Evolutionary conservation across 2,888 invertebrate genomes (phyloP).

Genomic region (Bimastos eiseni): DNA sequence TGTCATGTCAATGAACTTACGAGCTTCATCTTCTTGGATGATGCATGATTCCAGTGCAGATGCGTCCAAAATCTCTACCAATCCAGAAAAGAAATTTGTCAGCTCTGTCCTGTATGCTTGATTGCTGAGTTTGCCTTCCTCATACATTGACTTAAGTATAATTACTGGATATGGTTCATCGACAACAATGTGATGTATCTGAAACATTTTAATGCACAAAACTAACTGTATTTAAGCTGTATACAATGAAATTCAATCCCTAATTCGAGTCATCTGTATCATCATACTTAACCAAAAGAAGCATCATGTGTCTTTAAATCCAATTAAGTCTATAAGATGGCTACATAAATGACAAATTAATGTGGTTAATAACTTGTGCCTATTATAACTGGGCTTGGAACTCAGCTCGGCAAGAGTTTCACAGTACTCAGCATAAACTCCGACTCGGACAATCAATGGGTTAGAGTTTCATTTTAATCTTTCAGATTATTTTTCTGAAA

Average conservation of each 20-base stretch:
- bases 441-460: too few species aligned
- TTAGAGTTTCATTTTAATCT: too few species aligned
- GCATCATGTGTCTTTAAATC: neutral
- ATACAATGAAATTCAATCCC: neutral
- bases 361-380: neutral
- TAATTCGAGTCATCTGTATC: neutral
- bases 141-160: neutral
- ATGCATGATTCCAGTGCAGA: neutral
- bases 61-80: neutral
- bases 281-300: neutral
- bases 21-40: neutral
- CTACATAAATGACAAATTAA: neutral
- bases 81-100: neutral
- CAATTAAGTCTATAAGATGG: neutral
- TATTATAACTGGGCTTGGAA: neutral
- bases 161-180: slow-evolving; percentile 13
- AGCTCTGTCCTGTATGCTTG: neutral
- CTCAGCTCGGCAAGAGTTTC: too few species aligned
- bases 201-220: neutral
- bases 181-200: neutral
- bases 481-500: too few species aligned
- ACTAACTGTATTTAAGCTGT: neutral
- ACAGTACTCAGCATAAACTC: too few species aligned
- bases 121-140: neutral
- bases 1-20: neutral